Conservation (phyloP, 1,140 invertebrate genomes). For the Cydia strobilella region DNA sequence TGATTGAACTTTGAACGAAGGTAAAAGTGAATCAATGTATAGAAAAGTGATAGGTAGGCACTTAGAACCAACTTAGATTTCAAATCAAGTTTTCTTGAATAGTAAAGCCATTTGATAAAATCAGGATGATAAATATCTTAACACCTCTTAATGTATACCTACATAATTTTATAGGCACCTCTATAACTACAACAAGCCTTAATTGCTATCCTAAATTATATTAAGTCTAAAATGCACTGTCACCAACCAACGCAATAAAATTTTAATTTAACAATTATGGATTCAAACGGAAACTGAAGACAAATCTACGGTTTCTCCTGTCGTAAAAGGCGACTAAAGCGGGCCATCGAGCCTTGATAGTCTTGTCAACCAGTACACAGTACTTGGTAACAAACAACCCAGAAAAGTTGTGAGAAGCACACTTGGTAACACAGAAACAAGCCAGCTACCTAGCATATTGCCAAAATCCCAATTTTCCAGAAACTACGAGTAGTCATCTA, state of each 20-base stretch:
- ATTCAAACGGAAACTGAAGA: not conserved
- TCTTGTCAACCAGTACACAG: not conserved
- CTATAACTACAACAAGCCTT: too few species aligned
- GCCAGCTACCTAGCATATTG: too few species aligned
- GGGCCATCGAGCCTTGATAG: not conserved
- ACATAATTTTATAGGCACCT: too few species aligned
- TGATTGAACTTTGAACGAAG: conserved; percentile 24
- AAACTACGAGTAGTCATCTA: too few species aligned
- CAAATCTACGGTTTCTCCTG: not conserved
- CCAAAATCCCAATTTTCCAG: too few species aligned
- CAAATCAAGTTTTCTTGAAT: not conserved
- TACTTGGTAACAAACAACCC: not conserved
- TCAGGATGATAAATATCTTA: too few species aligned
- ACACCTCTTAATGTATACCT: too few species aligned
- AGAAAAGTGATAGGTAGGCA: conserved; percentile 2
- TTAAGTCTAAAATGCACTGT: too few species aligned
- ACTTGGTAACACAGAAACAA: not conserved
- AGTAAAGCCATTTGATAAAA: not conserved
- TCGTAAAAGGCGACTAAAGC: not conserved
- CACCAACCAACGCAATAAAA: not conserved
- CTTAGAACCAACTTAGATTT: not conserved
- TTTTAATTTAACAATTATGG: not conserved
- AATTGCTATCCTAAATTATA: too few species aligned
- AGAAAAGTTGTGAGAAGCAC: not conserved
- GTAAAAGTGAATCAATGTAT: conserved; percentile 12